Evolutionary conservation across 30 jellyfish, hydroid and myxozoan species (phyloP), one percentile per base, ranked within the genome.

Genomic region (Nemopilema nomurai): DNA sequence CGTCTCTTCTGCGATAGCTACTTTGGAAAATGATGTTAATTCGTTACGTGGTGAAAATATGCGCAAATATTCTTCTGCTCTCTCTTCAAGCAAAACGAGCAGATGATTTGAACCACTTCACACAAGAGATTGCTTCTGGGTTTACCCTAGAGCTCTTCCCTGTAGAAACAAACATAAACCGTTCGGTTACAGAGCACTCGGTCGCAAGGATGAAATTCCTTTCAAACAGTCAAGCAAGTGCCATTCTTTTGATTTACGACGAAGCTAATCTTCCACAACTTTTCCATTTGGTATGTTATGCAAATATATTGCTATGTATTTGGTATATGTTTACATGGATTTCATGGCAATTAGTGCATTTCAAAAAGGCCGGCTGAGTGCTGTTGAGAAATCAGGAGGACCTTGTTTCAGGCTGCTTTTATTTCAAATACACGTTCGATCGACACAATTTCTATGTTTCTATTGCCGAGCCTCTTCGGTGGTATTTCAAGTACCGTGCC

Each of bases 221-320:
- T 19, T 18, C 73, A 78, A 7, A 63, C 18, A 30, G 69, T 7
- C 73, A 29, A 27, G 78, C 24, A 1, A 18, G 23, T 78, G 27
- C 74, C 23, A 63, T 78, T 33, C 68, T 78, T 28, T 8, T 78
- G 71, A 78, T 78, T 62, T 78, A 57, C 23, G 87, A 78, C 6
- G 85, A 76, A 22, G 28, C 22, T 50, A 71, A 76, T 76, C 52
- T 76, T 29, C 85, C 85, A 57, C 21, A 24, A 8, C 64, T 76
- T n/a, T 76, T 76, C 74, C 49, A 51, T 1, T 28, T 51, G 74
- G 85, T 76, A 24, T 41, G 57, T 41, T 41, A 41, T 3, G 57
- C 13, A 41, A 41, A 6, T 41, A 41, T 3, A 41, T 41, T 41
- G 57, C 13, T 41, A 13, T 41, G 57, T 3, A 3, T 41, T 3